Conservation (phyloP, 2,113 vertebrate genomes). For the Phylloscopus trochilus region DNA sequence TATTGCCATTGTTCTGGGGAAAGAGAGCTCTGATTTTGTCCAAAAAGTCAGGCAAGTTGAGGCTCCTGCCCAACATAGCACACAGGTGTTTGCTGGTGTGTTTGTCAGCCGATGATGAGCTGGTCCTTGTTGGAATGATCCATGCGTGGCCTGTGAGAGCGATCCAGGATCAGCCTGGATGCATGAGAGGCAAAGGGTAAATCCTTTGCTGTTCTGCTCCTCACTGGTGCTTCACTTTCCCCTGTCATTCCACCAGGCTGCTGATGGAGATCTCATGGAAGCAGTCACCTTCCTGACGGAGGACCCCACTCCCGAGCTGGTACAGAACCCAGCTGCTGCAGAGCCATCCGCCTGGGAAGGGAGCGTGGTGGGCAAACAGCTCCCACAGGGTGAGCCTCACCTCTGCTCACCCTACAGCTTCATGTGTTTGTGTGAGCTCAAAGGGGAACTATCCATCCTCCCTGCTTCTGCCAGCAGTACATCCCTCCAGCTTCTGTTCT, state of each 20-base stretch:
- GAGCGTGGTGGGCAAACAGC: conserved; percentile 33
- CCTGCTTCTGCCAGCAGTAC: neutral
- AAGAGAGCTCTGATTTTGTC: neutral
- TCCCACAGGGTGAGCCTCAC: neutral
- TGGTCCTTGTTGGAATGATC: neutral
- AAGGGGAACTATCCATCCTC: neutral
- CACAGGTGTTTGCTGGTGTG: accelerated
- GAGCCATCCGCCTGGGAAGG: conserved; percentile 64
- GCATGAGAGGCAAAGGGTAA: neutral
- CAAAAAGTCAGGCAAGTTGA: neutral
- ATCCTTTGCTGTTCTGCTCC: neutral
- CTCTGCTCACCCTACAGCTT: neutral
- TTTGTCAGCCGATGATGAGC: neutral
- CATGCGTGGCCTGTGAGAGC: accelerated
- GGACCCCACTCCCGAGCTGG: conserved; percentile 61
- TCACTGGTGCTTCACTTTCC: neutral
- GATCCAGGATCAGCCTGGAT: neutral
- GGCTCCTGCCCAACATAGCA: accelerated
- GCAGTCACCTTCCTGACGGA: conserved; percentile 87
- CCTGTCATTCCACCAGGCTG: conserved; percentile 68
- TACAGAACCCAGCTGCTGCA: conserved; percentile 41
- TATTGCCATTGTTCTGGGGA: neutral
- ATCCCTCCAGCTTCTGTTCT: neutral
- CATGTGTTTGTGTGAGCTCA: neutral
- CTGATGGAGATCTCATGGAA: conserved; percentile 88